A percentile compares a stretch with the other conserved stretches of the same genome.
These are phyloP conservation scores for Suillia variegata DNA, from an alignment of 2,888 invertebrate genomes.

Conservation along the genomic window DNA sequence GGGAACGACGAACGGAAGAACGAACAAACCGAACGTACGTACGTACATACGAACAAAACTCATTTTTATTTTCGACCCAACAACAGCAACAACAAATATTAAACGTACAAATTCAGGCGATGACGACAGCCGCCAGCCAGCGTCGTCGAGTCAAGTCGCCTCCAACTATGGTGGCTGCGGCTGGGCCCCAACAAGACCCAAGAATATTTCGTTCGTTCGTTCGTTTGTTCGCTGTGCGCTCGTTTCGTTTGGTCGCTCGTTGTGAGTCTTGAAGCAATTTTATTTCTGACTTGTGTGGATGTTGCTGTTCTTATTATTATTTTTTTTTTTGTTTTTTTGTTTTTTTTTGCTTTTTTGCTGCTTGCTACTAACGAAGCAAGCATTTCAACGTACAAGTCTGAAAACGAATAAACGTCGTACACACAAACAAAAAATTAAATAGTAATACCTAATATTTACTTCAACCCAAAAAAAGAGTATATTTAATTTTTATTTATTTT, in stretches of 20 bases:
- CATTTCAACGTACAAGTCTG: constrained; percentile 16
- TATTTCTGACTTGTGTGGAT: neutral
- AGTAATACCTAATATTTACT: too few species aligned
- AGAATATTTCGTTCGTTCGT: constrained; percentile 31
- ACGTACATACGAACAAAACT: neutral
- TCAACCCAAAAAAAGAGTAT: too few species aligned
- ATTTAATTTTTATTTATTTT: too few species aligned
- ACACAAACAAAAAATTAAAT: too few species aligned
- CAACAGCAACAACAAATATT: neutral
- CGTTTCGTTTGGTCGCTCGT: too few species aligned
- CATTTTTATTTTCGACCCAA: constrained; percentile 1
- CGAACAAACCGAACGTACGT: neutral
- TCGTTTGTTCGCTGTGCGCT: too few species aligned
- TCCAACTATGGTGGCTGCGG: neutral
- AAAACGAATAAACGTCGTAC: constrained; percentile 13
- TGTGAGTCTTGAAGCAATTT: neutral
- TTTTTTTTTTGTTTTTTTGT: too few species aligned
- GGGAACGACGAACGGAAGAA: neutral
- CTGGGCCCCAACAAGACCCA: neutral
- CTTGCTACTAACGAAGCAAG: neutral
- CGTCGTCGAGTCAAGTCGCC: neutral
- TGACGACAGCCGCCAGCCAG: constrained; percentile 27
- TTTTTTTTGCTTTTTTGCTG: too few species aligned
- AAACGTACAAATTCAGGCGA: constrained; percentile 36
- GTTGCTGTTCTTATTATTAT: too few species aligned